Percentiles rank a stretch among this genome's conserved stretches.
Conservation (phyloP, 2,888 invertebrate genomes). For the Pyrochroa serraticornis region DNA sequence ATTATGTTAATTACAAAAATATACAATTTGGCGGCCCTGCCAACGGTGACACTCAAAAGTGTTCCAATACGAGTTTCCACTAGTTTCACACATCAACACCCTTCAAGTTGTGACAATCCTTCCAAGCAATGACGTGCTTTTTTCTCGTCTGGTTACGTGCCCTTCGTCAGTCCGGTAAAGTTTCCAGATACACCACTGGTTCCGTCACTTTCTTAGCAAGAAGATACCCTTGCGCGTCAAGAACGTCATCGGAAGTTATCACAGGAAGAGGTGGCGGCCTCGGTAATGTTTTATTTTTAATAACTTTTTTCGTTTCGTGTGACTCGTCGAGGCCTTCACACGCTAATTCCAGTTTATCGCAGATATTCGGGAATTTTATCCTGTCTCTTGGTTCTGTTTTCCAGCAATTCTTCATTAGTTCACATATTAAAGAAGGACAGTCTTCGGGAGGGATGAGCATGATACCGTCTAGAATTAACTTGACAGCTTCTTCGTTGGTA, state of each 20-base stretch:
- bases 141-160: background rate
- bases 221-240: conserved; percentile 73
- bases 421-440: conserved; percentile 73
- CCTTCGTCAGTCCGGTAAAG: conserved; percentile 49
- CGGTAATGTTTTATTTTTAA: conserved; percentile 52
- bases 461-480: conserved; percentile 79
- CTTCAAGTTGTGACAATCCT: conserved; percentile 3
- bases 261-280: conserved; percentile 63
- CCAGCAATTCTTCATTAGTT: conserved; percentile 82
- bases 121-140: conserved; percentile 15
- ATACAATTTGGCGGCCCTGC: too few species aligned
- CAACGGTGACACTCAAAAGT: too few species aligned
- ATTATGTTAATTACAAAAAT: too few species aligned
- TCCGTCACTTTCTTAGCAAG: conserved; percentile 61
- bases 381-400: conserved; percentile 80
- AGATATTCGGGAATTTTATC: conserved; percentile 73
- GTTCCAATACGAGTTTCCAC: too few species aligned
- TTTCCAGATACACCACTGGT: conserved; percentile 54
- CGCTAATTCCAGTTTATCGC: conserved; percentile 65
- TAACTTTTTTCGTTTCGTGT: conserved; percentile 37
- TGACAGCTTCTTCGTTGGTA: conserved; percentile 85
- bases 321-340: conserved; percentile 33
- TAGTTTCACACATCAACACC: conserved; percentile 17
- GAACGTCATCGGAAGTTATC: conserved; percentile 53
- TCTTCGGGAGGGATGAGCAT: conserved; percentile 80